Base-by-base conservation (phyloP, 1,140 invertebrate species). In the Hyphantria cunea region DNA sequence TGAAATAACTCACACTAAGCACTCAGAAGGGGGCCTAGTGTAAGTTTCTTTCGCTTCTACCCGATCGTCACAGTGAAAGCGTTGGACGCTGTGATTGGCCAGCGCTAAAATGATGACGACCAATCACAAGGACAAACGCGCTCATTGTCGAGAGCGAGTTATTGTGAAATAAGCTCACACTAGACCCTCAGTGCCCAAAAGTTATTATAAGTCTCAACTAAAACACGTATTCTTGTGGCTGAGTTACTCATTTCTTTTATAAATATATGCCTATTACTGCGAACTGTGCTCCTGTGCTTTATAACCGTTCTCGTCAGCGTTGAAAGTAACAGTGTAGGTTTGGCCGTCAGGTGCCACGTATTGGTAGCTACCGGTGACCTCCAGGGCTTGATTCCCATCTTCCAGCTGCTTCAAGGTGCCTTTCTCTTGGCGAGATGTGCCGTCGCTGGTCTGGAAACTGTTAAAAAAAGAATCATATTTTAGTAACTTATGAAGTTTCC, bases 301-400 rank as follows among this genome's bases (percentile, higher is more conserved):
- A 76, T 83, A 89, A 37, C 93, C 93, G 58, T 92, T 85, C 68
- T 93, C 92, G 69, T 93, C 92, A 9, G 93, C 93, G 25, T 86
- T 83, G 78, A 92, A 94, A 10, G 86, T 92, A 42, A 94, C 92
- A 6, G 91, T 89, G 80, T 93, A 93, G n/a, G 87, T 62, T 44
- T 91, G 84, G 11, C 93, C 93, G 69, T 93, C 84, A 8, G 92
- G 90, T 12, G 91, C 92, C 3, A 89, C 71, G 78, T 93, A 93
- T 25, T 92, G 92, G 80, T 93, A 94, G 44, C 87, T 92, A 39
- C 93, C 93, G 48, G 73, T 74, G 31, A 90, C 84, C 51, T 80
- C 74, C 10, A 90, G 76, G 3, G 81, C 87, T 47, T 82, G 72
- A 60, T 79, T 78, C 53, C 87, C 79, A 10, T 86, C 85, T 41